Percentiles rank a stretch among this genome's conserved stretches.
phyloP scores from a whole-genome alignment of 2,797 vertebrate genomes.

The Percopsis omiscomaycus region DNA sequence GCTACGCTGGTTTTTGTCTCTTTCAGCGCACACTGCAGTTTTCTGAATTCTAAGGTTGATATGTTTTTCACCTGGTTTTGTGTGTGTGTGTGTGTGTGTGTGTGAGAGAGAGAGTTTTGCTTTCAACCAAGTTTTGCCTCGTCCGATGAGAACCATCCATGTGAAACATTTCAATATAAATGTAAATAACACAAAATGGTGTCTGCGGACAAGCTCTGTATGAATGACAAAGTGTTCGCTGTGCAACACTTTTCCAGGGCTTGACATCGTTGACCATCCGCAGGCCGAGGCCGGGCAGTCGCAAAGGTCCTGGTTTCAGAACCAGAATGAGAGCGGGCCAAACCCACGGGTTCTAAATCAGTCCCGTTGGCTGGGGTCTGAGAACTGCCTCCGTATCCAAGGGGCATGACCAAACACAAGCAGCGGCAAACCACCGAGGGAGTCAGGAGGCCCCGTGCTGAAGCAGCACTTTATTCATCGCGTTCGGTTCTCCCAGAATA shows the following conservation, averaged over 20 bases:
- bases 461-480: slow-evolving; percentile 51
- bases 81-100: background rate
- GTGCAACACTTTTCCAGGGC: slow-evolving; percentile 3
- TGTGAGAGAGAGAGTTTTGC: slow-evolving; percentile 8
- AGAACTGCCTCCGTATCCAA: slow-evolving; percentile 29
- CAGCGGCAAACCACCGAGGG: slow-evolving; percentile 34
- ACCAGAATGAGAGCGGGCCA: slow-evolving; percentile 27
- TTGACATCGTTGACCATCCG: slow-evolving; percentile 23
- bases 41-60: slow-evolving; percentile 11
- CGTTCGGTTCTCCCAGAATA: slow-evolving; percentile 53
- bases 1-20: slow-evolving; percentile 21
- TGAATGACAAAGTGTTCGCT: slow-evolving; percentile 4
- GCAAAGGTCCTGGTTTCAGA: slow-evolving; percentile 23
- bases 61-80: slow-evolving; percentile 34
- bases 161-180: slow-evolving; percentile 4
- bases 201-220: background rate
- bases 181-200: slow-evolving; percentile 7
- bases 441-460: slow-evolving; percentile 43
- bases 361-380: slow-evolving; percentile 22
- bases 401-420: slow-evolving; percentile 51
- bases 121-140: slow-evolving; percentile 7
- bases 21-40: slow-evolving; percentile 12
- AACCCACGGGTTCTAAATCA: slow-evolving; percentile 49
- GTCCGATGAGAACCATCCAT: background rate
- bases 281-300: slow-evolving; percentile 18